Evolutionary conservation across 2,888 invertebrate genomes (phyloP).

Genomic region (Amphipyra berbera): DNA sequence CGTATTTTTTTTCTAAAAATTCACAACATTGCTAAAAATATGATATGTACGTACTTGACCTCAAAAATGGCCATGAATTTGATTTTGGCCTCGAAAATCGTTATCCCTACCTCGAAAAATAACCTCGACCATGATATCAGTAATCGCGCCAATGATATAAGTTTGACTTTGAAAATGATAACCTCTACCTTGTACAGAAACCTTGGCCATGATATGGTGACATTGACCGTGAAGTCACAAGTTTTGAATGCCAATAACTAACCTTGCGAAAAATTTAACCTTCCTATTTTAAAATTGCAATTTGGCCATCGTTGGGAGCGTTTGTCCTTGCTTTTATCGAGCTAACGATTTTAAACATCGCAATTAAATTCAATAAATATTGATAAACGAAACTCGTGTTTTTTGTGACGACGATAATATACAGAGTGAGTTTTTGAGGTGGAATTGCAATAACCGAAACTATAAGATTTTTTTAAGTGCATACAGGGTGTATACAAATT

Average conservation of each 20-base stretch:
- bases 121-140: slow-evolving; percentile 39
- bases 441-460: no score
- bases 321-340: slow-evolving; percentile 7
- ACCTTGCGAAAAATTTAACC: slow-evolving; percentile 17
- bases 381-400: no score
- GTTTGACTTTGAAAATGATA: slow-evolving; percentile 43
- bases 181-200: slow-evolving; percentile 27
- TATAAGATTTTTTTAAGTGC: no score
- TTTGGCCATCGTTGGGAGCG: background rate
- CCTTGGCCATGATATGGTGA: slow-evolving; percentile 28
- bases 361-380: no score
- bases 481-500: no score
- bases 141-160: slow-evolving; percentile 19
- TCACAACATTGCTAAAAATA: background rate
- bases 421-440: no score
- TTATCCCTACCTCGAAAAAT: slow-evolving; percentile 23
- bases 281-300: slow-evolving; percentile 10
- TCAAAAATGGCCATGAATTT: slow-evolving; percentile 15
- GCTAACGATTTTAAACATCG: background rate
- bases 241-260: slow-evolving; percentile 20
- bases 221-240: slow-evolving; percentile 25
- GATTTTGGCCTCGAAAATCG: background rate
- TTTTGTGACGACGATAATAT: no score
- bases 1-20: no score
- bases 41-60: background rate